Conservation (phyloP, 35 echinoderm and acorn worm genomes). For the Lytechinus pictus region DNA sequence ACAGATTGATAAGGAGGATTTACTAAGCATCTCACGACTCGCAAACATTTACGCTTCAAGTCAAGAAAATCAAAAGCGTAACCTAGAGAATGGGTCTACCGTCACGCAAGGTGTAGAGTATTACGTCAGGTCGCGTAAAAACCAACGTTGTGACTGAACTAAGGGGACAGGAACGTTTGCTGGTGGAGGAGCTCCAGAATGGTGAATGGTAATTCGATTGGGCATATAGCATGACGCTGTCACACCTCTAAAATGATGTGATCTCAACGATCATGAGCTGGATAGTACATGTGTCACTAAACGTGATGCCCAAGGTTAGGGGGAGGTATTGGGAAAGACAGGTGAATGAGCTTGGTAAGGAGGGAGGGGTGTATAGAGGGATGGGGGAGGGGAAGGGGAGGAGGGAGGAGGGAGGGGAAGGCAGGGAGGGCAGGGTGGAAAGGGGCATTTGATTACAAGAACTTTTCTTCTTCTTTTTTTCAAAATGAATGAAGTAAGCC, state of each 20-base stretch:
- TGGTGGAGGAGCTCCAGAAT: not conserved
- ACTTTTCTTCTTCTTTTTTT: too few relatives aligned
- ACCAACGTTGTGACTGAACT: not conserved
- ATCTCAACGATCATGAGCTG: not conserved
- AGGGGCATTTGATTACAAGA: too few relatives aligned
- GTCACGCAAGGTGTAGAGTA: not conserved
- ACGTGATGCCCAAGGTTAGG: not conserved
- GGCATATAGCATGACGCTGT: not conserved
- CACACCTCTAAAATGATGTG: not conserved
- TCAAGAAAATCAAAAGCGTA: not conserved
- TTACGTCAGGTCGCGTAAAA: not conserved
- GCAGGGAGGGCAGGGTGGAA: too few relatives aligned
- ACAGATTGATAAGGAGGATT: not conserved
- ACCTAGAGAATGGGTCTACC: not conserved
- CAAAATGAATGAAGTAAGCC: too few relatives aligned
- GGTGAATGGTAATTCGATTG: not conserved
- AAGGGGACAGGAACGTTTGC: not conserved
- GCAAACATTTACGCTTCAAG: not conserved
- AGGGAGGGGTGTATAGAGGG: not conserved
- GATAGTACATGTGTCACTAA: not conserved
- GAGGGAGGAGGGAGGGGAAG: not conserved
- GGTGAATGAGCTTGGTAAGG: not conserved
- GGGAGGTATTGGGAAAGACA: not conserved
- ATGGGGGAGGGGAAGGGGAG: not conserved
- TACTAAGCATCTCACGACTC: not conserved